Conservation (phyloP, 2,888 invertebrate species). For the Melangyna quadrimaculata region DNA sequence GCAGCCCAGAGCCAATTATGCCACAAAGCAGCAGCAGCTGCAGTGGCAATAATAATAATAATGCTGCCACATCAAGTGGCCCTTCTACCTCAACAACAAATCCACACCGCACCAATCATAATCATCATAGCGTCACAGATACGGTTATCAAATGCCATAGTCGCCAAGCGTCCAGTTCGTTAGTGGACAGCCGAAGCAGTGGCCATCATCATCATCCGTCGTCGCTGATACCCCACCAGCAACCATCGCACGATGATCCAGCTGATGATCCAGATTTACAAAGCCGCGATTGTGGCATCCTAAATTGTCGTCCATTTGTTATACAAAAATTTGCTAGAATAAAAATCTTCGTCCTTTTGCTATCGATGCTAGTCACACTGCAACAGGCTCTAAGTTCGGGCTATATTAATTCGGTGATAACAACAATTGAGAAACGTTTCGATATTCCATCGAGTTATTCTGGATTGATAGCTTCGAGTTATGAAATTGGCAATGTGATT, state of each 20-base stretch:
- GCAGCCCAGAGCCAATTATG: conserved; percentile 81
- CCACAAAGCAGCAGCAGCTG: conserved; percentile 75
- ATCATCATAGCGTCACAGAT: conserved; percentile 75
- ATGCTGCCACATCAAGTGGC: conserved; percentile 49
- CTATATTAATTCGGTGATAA: conserved; percentile 97
- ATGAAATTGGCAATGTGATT: conserved; percentile 97
- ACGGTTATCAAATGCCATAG: conserved; percentile 88
- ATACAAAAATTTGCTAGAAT: conserved; percentile 95
- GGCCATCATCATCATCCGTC: conserved; percentile 73
- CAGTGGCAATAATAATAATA: conserved; percentile 72
- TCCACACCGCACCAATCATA: conserved; percentile 35
- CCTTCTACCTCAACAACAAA: conserved; percentile 56
- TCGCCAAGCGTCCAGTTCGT: conserved; percentile 89
- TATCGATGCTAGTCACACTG: conserved; percentile 93
- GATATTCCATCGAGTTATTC: conserved; percentile 96
- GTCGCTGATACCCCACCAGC: conserved; percentile 35
- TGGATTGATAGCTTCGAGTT: conserved; percentile 95
- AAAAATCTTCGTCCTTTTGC: conserved; percentile 94
- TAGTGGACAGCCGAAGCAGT: conserved; percentile 84
- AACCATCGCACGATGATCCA: conserved; percentile 78
- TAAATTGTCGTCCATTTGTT: conserved; percentile 91
- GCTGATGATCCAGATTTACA: conserved; percentile 86
- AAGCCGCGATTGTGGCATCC: conserved; percentile 91
- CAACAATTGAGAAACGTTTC: conserved; percentile 96
- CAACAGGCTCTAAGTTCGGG: conserved; percentile 95